A percentile compares a stretch with the other conserved stretches of the same genome.
phyloP scores from a whole-genome alignment of 2,888 invertebrate species.

The Biston stratarius region DNA sequence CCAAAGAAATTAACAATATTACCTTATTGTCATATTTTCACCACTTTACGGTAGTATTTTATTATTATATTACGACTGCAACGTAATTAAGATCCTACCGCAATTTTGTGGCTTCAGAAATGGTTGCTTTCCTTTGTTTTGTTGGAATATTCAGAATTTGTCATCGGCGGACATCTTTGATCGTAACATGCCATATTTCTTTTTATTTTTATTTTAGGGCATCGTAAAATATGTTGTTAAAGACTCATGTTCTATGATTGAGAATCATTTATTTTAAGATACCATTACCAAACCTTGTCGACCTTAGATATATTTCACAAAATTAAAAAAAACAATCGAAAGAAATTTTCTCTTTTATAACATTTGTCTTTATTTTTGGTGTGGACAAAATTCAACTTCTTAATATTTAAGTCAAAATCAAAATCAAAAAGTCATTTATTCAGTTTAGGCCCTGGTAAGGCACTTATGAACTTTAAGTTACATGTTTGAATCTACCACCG shows the following conservation, averaged over 20 bases:
- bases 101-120: constrained; percentile 61
- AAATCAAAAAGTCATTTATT: too few species aligned
- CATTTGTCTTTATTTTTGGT: too few species aligned
- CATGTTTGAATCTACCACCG: too few species aligned
- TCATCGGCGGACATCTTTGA: constrained; percentile 47
- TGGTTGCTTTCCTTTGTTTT: constrained; percentile 51
- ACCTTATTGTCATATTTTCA: constrained; percentile 61
- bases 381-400: too few species aligned
- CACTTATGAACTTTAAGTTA: too few species aligned
- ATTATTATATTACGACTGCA: constrained; percentile 72
- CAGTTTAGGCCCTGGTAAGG: too few species aligned
- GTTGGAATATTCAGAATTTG: constrained; percentile 49
- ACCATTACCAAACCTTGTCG: neutral
- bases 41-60: constrained; percentile 75
- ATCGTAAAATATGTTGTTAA: constrained; percentile 33
- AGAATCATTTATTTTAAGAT: neutral
- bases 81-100: constrained; percentile 70
- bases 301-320: too few species aligned
- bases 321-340: too few species aligned
- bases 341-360: too few species aligned
- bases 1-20: constrained; percentile 61
- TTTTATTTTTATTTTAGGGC: constrained; percentile 35
- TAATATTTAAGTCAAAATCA: too few species aligned
- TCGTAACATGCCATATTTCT: constrained; percentile 21
- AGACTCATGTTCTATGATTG: constrained; percentile 30